Percentiles rank a stretch among this genome's conserved stretches.
Conservation (phyloP, 1,140 invertebrate genomes). For the Drosophila nigromelanica region DNA sequence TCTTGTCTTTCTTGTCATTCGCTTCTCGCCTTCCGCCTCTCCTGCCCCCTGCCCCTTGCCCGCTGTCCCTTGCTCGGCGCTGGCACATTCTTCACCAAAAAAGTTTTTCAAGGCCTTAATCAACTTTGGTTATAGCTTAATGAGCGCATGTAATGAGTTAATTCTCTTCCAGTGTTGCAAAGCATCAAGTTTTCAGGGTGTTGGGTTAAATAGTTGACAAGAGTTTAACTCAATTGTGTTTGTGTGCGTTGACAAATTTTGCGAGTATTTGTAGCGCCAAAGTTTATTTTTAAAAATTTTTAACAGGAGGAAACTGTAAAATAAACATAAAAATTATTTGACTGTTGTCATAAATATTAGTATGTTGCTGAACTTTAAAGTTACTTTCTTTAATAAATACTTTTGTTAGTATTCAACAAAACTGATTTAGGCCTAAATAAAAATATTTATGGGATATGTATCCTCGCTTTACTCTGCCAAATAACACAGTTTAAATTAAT, state of each 20-base stretch:
- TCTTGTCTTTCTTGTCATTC: slow-evolving; percentile 36
- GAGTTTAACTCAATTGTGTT: slow-evolving; percentile 12
- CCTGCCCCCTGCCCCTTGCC: background rate
- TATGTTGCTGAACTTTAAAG: no score
- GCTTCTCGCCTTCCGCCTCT: background rate
- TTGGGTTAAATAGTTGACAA: slow-evolving; percentile 25
- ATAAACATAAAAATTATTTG: no score
- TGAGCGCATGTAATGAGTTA: slow-evolving; percentile 74
- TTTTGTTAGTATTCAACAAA: no score
- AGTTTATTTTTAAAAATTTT: background rate
- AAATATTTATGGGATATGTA: background rate
- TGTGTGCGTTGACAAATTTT: background rate
- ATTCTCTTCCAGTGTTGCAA: slow-evolving; percentile 60
- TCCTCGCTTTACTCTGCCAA: background rate
- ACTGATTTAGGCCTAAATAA: background rate
- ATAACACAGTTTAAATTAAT: no score
- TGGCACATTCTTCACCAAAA: slow-evolving; percentile 49
- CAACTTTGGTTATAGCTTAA: slow-evolving; percentile 70
- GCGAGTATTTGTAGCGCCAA: background rate
- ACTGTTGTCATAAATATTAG: no score
- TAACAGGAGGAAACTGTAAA: background rate
- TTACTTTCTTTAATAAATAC: no score
- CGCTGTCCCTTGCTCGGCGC: background rate
- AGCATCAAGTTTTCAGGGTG: slow-evolving; percentile 8
- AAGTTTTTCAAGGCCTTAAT: slow-evolving; percentile 79